A percentile compares a stretch with the other conserved stretches of the same genome.
These are phyloP conservation scores for Notodonta dromedarius DNA, from an alignment of 2,888 invertebrate genomes.

Conservation along the genomic window DNA sequence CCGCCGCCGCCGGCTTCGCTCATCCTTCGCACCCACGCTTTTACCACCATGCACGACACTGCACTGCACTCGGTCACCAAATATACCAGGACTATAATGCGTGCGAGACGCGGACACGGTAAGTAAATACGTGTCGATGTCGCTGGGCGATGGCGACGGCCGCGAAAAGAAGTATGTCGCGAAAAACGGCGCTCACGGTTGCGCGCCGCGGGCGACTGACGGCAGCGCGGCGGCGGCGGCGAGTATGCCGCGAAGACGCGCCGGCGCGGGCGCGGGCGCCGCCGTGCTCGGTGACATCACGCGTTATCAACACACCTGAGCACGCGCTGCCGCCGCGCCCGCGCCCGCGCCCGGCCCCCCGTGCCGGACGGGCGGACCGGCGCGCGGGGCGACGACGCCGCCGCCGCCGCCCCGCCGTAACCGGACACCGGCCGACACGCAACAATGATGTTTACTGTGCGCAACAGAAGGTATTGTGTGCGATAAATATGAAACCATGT, in stretches of 20 bases:
- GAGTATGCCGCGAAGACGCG: slow-evolving; percentile 36
- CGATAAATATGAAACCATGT: neutral
- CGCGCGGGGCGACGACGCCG: slow-evolving; percentile 26
- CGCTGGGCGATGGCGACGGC: neutral
- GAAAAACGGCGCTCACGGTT: slow-evolving; percentile 55
- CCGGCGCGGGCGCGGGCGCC: slow-evolving; percentile 43
- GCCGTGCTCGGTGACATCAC: slow-evolving; percentile 55
- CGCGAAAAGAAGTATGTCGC: slow-evolving; percentile 22
- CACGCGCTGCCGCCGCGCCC: slow-evolving; percentile 35
- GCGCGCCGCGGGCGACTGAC: slow-evolving; percentile 59
- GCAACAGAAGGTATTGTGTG: slow-evolving; percentile 2
- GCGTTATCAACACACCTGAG: slow-evolving; percentile 50
- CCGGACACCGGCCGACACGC: slow-evolving; percentile 17
- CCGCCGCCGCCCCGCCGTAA: slow-evolving; percentile 25
- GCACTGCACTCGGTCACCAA: slow-evolving; percentile 29
- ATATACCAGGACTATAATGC: slow-evolving; percentile 8
- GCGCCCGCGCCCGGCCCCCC: slow-evolving; percentile 55
- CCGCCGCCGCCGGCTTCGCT: slow-evolving; percentile 47
- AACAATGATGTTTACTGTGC: slow-evolving; percentile 3
- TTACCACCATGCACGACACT: slow-evolving; percentile 49
- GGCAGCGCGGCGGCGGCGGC: slow-evolving; percentile 37
- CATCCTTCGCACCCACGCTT: slow-evolving; percentile 52
- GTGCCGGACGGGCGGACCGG: slow-evolving; percentile 60
- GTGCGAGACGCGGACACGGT: neutral
- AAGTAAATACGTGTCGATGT: neutral